A percentile compares a stretch with the other conserved stretches of the same genome.
Evolutionary conservation across 2,113 vertebrate species (phyloP).

Genomic region (Neodon shergylaensis): DNA sequence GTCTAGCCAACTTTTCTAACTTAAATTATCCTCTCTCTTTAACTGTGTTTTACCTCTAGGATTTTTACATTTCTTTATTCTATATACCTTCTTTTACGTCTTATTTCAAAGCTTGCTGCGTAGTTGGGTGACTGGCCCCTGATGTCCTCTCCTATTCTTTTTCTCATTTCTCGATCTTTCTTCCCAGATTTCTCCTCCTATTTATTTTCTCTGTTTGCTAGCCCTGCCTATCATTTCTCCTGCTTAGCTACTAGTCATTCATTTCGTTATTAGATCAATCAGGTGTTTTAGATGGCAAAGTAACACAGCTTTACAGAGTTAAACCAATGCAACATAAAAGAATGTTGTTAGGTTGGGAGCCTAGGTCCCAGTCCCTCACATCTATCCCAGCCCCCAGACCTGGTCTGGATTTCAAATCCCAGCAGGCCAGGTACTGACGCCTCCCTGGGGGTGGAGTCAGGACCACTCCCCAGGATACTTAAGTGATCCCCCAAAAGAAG

Average conservation of each 20-base stretch:
- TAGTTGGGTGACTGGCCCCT: not conserved
- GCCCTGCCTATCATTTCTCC: not conserved
- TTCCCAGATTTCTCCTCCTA: not conserved
- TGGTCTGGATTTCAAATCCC: no score
- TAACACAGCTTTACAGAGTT: not conserved
- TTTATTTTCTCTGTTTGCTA: not conserved
- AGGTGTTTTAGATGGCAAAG: not conserved
- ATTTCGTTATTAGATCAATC: not conserved
- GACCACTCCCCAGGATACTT: no score
- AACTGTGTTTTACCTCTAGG: not conserved
- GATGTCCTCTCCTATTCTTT: not conserved
- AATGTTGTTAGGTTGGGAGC: no score
- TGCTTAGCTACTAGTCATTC: not conserved
- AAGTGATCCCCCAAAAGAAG: no score
- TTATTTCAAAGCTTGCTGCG: not conserved
- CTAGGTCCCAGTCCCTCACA: no score
- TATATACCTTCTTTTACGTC: not conserved
- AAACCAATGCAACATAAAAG: not conserved
- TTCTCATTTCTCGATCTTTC: not conserved
- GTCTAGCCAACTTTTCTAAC: not conserved
- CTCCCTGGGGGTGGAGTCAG: no score
- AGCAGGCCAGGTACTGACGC: no score
- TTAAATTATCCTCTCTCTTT: not conserved
- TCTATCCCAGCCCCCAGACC: no score
- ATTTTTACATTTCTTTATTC: not conserved